These are phyloP conservation scores for Nezara viridula DNA, from an alignment of 2,888 invertebrate species.

Conservation along the genomic window DNA sequence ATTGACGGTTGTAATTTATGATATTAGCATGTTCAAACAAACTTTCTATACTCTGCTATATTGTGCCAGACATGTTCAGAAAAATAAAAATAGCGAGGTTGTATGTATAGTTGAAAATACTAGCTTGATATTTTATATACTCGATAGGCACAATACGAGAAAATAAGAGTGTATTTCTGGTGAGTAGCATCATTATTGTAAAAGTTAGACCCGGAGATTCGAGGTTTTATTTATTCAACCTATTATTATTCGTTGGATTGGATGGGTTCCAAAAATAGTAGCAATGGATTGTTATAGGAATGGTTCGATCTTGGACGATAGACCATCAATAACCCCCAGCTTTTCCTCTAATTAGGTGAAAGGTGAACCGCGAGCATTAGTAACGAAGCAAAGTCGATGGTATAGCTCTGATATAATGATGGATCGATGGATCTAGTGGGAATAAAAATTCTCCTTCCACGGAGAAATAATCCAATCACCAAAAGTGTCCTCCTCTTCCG, in stretches of 20 bases:
- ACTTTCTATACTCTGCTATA: no score
- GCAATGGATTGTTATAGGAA: not conserved
- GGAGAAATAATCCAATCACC: not conserved
- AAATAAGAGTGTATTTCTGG: no score
- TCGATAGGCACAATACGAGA: no score
- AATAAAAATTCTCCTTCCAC: not conserved
- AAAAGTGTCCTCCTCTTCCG: not conserved
- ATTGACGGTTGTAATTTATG: no score
- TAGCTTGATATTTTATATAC: no score
- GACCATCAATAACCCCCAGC: not conserved
- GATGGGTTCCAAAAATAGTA: not conserved
- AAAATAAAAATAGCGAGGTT: no score
- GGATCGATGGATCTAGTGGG: not conserved
- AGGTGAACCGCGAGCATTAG: constrained; percentile 6
- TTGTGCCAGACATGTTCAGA: no score
- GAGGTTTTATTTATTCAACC: not conserved
- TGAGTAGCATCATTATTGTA: no score
- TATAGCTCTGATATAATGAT: not conserved
- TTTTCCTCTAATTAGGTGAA: constrained; percentile 37
- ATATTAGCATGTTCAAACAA: no score
- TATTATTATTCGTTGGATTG: not conserved
- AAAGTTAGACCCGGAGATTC: not conserved
- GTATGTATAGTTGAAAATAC: no score
- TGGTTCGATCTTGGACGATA: not conserved
- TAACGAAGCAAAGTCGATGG: not conserved